Percentiles rank a stretch among this genome's conserved stretches.
phyloP scores from a whole-genome alignment of 2,797 vertebrate genomes.

The Platalea minor region DNA sequence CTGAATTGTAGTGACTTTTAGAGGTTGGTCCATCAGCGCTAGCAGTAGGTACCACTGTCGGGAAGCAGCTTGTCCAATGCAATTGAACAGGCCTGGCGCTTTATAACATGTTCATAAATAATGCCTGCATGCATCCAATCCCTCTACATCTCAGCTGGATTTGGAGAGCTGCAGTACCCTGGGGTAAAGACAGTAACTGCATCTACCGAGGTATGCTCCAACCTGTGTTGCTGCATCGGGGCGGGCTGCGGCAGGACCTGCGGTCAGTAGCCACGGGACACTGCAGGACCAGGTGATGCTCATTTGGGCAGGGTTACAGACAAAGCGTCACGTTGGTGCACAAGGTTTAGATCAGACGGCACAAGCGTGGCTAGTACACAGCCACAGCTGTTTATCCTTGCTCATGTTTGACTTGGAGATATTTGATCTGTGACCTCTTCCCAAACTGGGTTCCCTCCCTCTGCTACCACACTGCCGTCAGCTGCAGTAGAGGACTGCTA shows the following conservation, averaged over 20 bases:
- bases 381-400: not conserved
- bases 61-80: not conserved
- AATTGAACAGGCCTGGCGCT: not conserved
- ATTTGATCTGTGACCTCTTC: not conserved
- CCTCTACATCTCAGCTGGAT: not conserved
- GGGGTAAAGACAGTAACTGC: not conserved
- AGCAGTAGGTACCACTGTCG: not conserved
- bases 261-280: not conserved
- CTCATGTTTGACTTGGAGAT: not conserved
- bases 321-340: fast-evolving
- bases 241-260: not conserved
- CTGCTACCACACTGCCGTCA: fast-evolving
- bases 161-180: not conserved
- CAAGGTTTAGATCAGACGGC: not conserved
- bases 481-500: not conserved
- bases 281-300: not conserved
- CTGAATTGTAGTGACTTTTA: not conserved
- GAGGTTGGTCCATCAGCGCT: not conserved
- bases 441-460: not conserved
- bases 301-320: not conserved
- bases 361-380: not conserved
- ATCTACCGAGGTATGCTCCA: fast-evolving
- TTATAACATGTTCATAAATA: not conserved
- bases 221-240: not conserved
- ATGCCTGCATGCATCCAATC: not conserved